Base-by-base conservation (phyloP, 2,888 invertebrate species). In the Chorisops tibialis region DNA sequence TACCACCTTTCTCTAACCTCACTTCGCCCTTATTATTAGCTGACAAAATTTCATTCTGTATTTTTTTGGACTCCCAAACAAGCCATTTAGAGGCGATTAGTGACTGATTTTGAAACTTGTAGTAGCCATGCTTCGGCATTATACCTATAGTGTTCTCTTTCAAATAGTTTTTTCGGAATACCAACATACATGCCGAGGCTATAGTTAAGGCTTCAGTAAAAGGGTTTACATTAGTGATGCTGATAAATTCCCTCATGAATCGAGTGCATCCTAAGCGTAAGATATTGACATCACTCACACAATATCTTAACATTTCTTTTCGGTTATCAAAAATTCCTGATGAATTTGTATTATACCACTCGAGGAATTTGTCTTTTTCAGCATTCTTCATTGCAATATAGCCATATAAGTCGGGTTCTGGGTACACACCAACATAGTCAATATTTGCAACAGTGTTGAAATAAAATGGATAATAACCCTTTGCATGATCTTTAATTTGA, bases 201-300 rank as follows among this genome's bases (percentile, higher is more conserved):
- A 49, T 59, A 22, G 59, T 59, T 59, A 59, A 18, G 9, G 59
- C 38, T 49, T 24, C 24, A 4, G 24, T 24, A n/a, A n/a, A n/a
- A n/a, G n/a, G n/a, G n/a, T n/a, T n/a, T n/a, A n/a, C n/a, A n/a
- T n/a, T n/a, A n/a, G n/a, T n/a, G n/a, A n/a, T n/a, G n/a, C n/a
- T n/a, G n/a, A n/a, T n/a, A n/a, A n/a, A n/a, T n/a, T n/a, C n/a
- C n/a, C n/a, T n/a, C n/a, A n/a, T n/a, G n/a, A n/a, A n/a, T n/a
- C n/a, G n/a, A n/a, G n/a, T n/a, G 41, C 51, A 47, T 19, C 52
- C 51, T 18, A 61, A 22, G n/a, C 52, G 51, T 52, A 61, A 47
- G 21, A 52, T 61, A 43, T 52, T 61, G 12, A 61, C 54, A 35
- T 52, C 51, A 21, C 45, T 61, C 9, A 38, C 18, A 41, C 45